Base-by-base conservation (phyloP, 2,888 invertebrate genomes). In the Lepidocyrtoides sp. region DNA sequence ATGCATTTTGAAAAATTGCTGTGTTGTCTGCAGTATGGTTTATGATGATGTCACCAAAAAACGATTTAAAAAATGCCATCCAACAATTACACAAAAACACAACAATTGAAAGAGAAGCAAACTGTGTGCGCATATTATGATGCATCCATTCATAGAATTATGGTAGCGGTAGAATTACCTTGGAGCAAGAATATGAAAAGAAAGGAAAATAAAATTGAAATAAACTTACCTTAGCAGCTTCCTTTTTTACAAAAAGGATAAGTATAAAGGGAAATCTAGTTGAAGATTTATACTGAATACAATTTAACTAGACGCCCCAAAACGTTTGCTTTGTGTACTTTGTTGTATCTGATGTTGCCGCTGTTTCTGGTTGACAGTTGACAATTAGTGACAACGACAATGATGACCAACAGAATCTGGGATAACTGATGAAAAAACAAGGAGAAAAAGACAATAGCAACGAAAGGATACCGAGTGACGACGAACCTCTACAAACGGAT, bases 391-490 rank as follows among this genome's bases (percentile, higher is more conserved):
- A 44, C 81, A 54, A 88, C 82, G 36, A 92, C 92, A 91, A 93
- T 90, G 89, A 93, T 87, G 90, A 63, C 83, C 85, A 92, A 92
- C 75, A 90, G 87, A 90, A 90, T 63, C 83, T 84, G 91, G 88
- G 91, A 91, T 90, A 94, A 94, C 93, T 93, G 94, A 94, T 93
- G 90, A 93, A 94, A 72, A 66, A 94, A 94, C 91, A 93, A 93
- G 94, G 94, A 95, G 95, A 95, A 96, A 96, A 96, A 95, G 95
- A 96, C 96, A 96, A 96, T 95, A 96, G 96, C 96, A 94, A 94
- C 94, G 94, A 95, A 95, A 95, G 92, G 92, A 93, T 93, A 93
- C 93, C 92, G 92, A 92, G 94, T 94, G 94, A 95, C 95, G 95
- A 94, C 94, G 95, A 95, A 95, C 94, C 94, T 95, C 96, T 96